These are phyloP conservation scores for Oncorhynchus masou DNA, from an alignment of 2,113 vertebrate species.

Conservation along the genomic window DNA sequence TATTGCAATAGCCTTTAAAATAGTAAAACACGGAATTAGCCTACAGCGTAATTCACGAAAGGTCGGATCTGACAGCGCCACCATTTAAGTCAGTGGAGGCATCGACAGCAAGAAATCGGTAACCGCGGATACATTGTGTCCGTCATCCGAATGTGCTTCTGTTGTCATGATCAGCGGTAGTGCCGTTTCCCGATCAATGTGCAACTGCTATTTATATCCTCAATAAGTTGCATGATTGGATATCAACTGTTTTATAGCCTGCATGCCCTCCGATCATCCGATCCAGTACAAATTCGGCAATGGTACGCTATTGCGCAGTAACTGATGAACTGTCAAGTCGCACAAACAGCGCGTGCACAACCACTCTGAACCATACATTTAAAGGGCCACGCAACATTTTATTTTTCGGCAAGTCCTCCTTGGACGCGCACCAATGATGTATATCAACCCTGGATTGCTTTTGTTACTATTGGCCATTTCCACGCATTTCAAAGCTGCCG, in stretches of 20 bases:
- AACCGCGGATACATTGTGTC: slow-evolving; percentile 42
- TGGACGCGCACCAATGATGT: no score
- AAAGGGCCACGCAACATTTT: slow-evolving; percentile 33
- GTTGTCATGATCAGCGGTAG: not conserved
- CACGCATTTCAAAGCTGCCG: no score
- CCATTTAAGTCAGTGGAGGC: slow-evolving; percentile 37
- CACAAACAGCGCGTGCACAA: slow-evolving; percentile 27
- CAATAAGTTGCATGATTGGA: not conserved
- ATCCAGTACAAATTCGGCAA: slow-evolving; percentile 23
- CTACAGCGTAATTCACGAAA: slow-evolving; percentile 51
- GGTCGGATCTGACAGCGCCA: slow-evolving; percentile 18
- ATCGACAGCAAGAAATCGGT: slow-evolving; percentile 36
- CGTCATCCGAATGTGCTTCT: slow-evolving; percentile 13
- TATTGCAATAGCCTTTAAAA: not conserved
- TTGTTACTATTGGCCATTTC: no score
- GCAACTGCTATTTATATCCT: not conserved
- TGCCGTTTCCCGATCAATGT: not conserved
- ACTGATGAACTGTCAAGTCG: slow-evolving; percentile 41
- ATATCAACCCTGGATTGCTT: no score
- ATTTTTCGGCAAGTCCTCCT: not conserved
- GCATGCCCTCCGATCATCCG: slow-evolving; percentile 14
- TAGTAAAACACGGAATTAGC: slow-evolving; percentile 14
- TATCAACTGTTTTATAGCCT: slow-evolving; percentile 13
- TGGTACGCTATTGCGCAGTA: slow-evolving; percentile 29
- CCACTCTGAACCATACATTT: slow-evolving; percentile 13